Evolutionary conservation across 2,888 invertebrate genomes (phyloP).

Genomic region (Erebia aethiops): DNA sequence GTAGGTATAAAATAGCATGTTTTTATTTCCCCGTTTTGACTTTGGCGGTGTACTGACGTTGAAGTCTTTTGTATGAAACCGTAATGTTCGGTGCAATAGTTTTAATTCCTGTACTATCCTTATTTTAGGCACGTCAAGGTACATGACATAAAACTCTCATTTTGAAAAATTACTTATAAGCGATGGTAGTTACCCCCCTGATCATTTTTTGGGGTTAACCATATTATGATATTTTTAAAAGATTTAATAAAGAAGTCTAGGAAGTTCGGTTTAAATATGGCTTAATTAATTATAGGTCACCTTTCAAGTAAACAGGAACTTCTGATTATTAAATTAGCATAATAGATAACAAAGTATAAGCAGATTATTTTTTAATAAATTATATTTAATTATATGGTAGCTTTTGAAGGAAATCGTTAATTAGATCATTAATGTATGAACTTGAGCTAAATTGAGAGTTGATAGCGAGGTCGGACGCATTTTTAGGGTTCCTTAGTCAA

Average conservation of each 20-base stretch:
- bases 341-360: neutral
- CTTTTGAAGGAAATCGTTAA: conserved; percentile 5
- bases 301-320: neutral
- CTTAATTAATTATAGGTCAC: too few relatives aligned
- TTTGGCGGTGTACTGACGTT: conserved; percentile 45
- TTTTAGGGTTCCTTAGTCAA: too few relatives aligned
- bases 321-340: neutral
- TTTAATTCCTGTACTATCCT: too few relatives aligned
- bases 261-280: too few relatives aligned
- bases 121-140: too few relatives aligned
- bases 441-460: conserved; percentile 3
- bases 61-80: conserved; percentile 58
- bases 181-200: too few relatives aligned
- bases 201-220: too few relatives aligned
- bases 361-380: neutral
- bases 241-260: too few relatives aligned
- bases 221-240: too few relatives aligned
- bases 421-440: too few relatives aligned
- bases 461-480: neutral
- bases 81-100: neutral
- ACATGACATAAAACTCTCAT: too few relatives aligned
- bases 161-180: too few relatives aligned
- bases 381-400: neutral
- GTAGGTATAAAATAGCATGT: conserved; percentile 5
- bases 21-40: neutral